Percentiles rank a stretch among this genome's conserved stretches.
Conservation (phyloP, 2,113 vertebrate genomes). For the Nanorana parkeri region DNA sequence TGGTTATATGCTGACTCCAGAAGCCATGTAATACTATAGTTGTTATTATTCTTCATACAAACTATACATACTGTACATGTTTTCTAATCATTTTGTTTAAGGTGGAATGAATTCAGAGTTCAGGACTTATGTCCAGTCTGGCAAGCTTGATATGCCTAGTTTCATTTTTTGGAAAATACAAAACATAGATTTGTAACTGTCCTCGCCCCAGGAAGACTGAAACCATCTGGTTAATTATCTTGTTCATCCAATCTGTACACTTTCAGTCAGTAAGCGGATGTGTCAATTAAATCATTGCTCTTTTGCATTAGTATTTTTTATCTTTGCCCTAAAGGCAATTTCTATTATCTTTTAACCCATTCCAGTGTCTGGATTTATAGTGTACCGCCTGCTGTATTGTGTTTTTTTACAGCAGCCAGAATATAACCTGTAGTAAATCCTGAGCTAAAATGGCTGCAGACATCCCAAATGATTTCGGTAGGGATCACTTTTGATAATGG, state of each 20-base stretch:
- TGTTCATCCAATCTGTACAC: slow-evolving; percentile 5
- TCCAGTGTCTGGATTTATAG: no score
- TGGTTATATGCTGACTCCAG: no score
- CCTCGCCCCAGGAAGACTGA: slow-evolving; percentile 62
- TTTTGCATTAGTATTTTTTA: background rate
- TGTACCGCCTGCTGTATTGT: no score
- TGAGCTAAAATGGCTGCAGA: no score
- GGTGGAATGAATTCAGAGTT: background rate
- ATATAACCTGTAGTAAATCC: no score
- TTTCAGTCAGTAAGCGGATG: background rate
- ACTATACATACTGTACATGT: background rate
- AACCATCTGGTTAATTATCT: slow-evolving; percentile 67
- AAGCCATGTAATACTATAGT: no score
- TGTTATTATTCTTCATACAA: no score
- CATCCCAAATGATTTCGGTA: no score
- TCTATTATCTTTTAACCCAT: no score
- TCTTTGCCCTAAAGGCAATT: background rate
- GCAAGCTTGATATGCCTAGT: background rate
- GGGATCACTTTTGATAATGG: no score
- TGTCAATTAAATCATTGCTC: slow-evolving; percentile 16
- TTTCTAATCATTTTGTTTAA: background rate
- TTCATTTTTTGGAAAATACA: background rate
- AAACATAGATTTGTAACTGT: slow-evolving; percentile 61
- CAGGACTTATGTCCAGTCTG: background rate
- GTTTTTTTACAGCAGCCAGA: no score